Percentiles rank a stretch among this genome's conserved stretches.
Conservation (phyloP, 2,797 vertebrate genomes). For the Neomorphus geoffroyi region DNA sequence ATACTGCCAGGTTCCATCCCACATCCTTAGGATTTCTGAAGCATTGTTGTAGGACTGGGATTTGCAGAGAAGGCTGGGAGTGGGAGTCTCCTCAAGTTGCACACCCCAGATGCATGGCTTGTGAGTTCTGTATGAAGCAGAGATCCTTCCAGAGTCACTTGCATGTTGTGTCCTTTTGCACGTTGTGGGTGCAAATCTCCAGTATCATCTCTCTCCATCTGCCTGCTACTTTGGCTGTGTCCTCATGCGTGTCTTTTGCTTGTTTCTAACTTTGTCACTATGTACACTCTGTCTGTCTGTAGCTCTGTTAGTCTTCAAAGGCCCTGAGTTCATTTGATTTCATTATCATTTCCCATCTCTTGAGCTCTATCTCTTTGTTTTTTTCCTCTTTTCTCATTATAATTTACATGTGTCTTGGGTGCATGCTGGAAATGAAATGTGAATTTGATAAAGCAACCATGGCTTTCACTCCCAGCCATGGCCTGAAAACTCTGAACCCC, state of each 20-base stretch:
- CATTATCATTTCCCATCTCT: constrained; percentile 51
- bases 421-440: constrained; percentile 60
- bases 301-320: constrained; percentile 23
- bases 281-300: constrained; percentile 30
- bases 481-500: constrained; percentile 59
- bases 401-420: constrained; percentile 50
- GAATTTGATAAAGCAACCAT: constrained; percentile 59
- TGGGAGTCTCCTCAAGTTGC: not conserved
- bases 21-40: not conserved
- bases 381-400: constrained; percentile 61
- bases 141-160: not conserved
- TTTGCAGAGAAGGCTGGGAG: not conserved
- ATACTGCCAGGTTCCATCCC: not conserved
- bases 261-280: not conserved
- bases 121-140: not conserved
- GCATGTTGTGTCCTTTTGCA: not conserved
- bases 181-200: not conserved
- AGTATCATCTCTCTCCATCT: not conserved
- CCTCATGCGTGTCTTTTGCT: constrained; percentile 3
- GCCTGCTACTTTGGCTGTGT: not conserved
- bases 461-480: not conserved
- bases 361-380: constrained; percentile 48
- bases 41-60: not conserved
- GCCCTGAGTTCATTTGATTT: constrained; percentile 43
- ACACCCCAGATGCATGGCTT: not conserved